A percentile compares a stretch with the other conserved stretches of the same genome.
Conservation (phyloP, 2,888 invertebrate genomes). For the Conistra vaccinii region DNA sequence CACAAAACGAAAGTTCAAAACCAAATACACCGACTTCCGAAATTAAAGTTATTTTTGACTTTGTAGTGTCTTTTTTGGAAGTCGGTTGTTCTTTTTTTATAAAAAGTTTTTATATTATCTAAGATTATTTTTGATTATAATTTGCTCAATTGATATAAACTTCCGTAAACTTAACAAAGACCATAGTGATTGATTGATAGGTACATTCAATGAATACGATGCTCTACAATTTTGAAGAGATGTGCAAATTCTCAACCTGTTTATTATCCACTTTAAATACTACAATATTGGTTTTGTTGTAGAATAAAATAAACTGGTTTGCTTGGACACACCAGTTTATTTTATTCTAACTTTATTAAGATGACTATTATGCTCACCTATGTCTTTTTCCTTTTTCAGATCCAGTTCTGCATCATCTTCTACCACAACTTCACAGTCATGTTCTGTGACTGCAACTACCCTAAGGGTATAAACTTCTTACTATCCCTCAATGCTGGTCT, state of each 20-base stretch:
- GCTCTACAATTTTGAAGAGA: constrained; percentile 7
- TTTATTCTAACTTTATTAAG: not conserved
- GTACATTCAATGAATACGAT: not conserved
- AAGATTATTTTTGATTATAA: too few relatives aligned
- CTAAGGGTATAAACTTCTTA: constrained; percentile 92
- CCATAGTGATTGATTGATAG: not conserved
- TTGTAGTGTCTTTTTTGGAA: too few relatives aligned
- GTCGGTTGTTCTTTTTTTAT: too few relatives aligned
- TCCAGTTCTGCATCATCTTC: constrained; percentile 94
- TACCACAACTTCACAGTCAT: constrained; percentile 92
- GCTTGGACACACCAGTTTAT: not conserved
- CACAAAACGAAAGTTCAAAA: too few relatives aligned
- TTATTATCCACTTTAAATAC: not conserved
- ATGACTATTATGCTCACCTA: not conserved
- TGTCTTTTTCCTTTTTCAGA: constrained; percentile 50
- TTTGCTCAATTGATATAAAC: too few relatives aligned
- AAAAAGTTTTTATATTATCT: too few relatives aligned
- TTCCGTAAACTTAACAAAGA: not conserved
- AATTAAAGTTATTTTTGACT: too few relatives aligned
- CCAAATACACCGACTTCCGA: too few relatives aligned
- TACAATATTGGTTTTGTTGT: too few relatives aligned
- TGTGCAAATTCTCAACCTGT: not conserved
- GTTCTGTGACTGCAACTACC: constrained; percentile 93
- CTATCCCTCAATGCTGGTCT: constrained; percentile 92
- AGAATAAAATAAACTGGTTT: too few relatives aligned